Evolutionary conservation across 2,113 vertebrate species (phyloP), one percentile per base, ranked within the genome.

Genomic region (Marcusenius ussheri): DNA sequence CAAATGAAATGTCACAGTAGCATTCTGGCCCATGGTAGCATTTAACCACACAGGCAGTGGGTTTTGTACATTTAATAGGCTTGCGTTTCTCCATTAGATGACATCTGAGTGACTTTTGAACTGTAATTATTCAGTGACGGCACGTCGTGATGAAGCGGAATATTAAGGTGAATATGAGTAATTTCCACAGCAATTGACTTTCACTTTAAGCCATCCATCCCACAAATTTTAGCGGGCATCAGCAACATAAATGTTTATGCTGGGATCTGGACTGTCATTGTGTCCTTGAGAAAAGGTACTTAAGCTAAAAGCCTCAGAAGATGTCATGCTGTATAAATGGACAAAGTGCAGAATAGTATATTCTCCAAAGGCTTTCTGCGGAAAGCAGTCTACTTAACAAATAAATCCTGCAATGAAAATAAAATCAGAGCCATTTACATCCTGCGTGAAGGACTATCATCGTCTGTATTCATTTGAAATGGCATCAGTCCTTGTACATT

Each of bases 351-450:
- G 31, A 80, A 80, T 80, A 39, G 5, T 42, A 42, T 42, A 80
- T 42, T 42, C 74, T 80, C 74, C 17, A 80, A 39, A 80, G 17
- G 31, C 74, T 31, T 39, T 80, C 74, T 80, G 74, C 1, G 35
- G 74, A 80, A 80, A 42, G 70, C 31, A 35, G 35, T 1, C 35
- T 80, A 80, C 74, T 80, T 80, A 80, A 39, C 74, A 42, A 80
- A 80, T 80, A 35, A 80, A 80, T 80, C 35, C 31, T 42, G 74
- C 74, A 80, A 80, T 80, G 74, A 80, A 80, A 80, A 80, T 80
- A 80, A 80, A 80, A 80, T 80, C 74, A 42, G 35, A 70, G 62
- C 27, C 62, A 70, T 70, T 80, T 35, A 80, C 74, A 42, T 80
- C 74, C 35, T 80, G 74, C 35, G 35, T 42, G 62, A 70, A 70